Conservation (phyloP, 1,140 invertebrate genomes). For the Aphaenogaster ashmeadi region DNA sequence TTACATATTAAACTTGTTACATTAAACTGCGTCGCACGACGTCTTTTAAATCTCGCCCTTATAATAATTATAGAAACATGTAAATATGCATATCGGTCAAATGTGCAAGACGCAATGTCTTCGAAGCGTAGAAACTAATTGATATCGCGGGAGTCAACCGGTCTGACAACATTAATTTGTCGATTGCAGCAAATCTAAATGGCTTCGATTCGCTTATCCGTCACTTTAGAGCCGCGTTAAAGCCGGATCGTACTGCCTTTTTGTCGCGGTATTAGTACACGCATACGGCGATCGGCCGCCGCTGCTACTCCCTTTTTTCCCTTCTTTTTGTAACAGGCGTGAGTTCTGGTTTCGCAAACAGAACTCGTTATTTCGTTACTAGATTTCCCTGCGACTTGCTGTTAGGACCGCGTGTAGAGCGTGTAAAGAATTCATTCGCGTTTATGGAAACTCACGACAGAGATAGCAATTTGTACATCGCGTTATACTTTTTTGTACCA, state of each 20-base stretch:
- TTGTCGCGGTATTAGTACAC: slow-evolving; percentile 34
- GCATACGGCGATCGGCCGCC: not conserved
- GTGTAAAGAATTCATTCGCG: slow-evolving; percentile 39
- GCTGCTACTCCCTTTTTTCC: slow-evolving; percentile 28
- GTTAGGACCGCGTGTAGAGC: slow-evolving; percentile 37
- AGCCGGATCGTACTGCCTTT: slow-evolving; percentile 43
- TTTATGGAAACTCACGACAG: slow-evolving; percentile 28
- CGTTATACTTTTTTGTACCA: not conserved
- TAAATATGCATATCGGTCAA: slow-evolving; percentile 56
- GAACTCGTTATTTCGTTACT: slow-evolving; percentile 70
- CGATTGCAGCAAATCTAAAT: slow-evolving; percentile 52
- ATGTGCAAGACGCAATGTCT: slow-evolving; percentile 28
- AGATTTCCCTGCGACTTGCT: slow-evolving; percentile 57
- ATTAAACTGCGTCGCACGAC: not conserved
- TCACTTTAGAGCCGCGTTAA: slow-evolving; percentile 32
- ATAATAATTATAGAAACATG: slow-evolving; percentile 24
- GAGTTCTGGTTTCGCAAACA: slow-evolving; percentile 65
- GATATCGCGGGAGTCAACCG: slow-evolving; percentile 43
- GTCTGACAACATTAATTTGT: slow-evolving; percentile 64
- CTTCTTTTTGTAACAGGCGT: slow-evolving; percentile 31
- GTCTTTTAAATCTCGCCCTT: not conserved
- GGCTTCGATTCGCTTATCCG: slow-evolving; percentile 53
- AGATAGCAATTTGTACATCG: not conserved
- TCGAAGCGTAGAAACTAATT: slow-evolving; percentile 41
- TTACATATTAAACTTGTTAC: too few relatives aligned